These are phyloP conservation scores for Leptestheria dahalacensis DNA, from an alignment of 1,140 invertebrate species.

Conservation along the genomic window DNA sequence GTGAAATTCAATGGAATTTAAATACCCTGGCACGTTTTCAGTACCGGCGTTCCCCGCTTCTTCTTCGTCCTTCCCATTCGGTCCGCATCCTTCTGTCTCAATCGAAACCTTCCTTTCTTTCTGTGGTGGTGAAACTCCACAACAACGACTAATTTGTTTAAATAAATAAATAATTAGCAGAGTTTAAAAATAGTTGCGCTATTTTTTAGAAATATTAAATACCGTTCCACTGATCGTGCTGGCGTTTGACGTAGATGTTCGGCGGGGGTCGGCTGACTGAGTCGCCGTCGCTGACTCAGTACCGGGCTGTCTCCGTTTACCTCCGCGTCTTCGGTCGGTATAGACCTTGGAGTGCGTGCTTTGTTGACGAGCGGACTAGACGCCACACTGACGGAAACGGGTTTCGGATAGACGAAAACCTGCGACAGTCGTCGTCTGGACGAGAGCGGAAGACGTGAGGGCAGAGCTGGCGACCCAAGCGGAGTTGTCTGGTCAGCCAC, in stretches of 20 bases:
- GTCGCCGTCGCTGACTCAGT: background rate
- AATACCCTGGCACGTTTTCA: too few relatives aligned
- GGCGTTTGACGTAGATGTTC: background rate
- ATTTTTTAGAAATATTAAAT: too few relatives aligned
- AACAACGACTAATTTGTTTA: too few relatives aligned
- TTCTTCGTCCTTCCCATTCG: background rate
- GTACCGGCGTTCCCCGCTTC: too few relatives aligned
- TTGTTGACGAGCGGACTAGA: too few relatives aligned
- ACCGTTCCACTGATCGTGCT: background rate
- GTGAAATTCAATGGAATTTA: too few relatives aligned
- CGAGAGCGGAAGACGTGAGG: background rate
- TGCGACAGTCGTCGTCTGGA: background rate
- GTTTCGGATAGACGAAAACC: background rate
- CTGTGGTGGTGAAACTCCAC: too few relatives aligned
- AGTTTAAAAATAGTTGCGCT: too few relatives aligned
- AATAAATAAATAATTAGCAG: too few relatives aligned
- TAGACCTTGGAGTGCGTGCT: too few relatives aligned
- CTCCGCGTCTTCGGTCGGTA: background rate
- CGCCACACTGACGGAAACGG: background rate
- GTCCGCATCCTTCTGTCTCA: background rate
- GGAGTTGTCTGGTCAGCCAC: too few relatives aligned
- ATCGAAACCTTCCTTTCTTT: background rate
- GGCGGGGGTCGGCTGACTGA: background rate
- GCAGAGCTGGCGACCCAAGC: too few relatives aligned
- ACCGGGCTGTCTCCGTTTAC: background rate